Base-by-base conservation (phyloP, 2,797 vertebrate species). In the Phoxinus dragarum region DNA sequence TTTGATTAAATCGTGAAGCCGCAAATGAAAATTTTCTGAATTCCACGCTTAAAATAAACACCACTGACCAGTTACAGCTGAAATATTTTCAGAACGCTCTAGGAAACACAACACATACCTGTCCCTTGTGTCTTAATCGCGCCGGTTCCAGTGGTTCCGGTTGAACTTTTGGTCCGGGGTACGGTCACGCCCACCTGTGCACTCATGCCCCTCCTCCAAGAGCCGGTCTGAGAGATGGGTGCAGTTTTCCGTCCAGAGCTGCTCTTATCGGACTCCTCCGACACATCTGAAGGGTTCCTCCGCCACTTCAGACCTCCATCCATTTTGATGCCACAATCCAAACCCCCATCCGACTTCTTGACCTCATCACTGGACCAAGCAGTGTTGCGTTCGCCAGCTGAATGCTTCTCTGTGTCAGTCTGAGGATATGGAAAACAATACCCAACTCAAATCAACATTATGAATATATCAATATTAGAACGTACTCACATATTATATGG, bases 131-230 rank as follows among this genome's bases (percentile, higher is more conserved):
- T 95, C 94, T 98, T 99, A 90, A 96, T 91, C 0, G 93, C 72
- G 34, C 93, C 91, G 0, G 94, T 90, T 23, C 94, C 93, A 0
- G 95, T 89, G 81, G 95, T 91, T 5, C 95, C 90, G 1, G 91
- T 85, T 44, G 88, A 89, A 78, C 96, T 93, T 93, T 99, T 99
- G 0, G 97, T 97, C 84, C 97, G 94, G 0, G 98, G 98, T 64
- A 96, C 87, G 2, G 98, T 98, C 92, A 99, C 96, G 92, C 98
- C 98, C 91, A 99, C 97, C 93, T 99, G 98, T 49, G 98, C 94
- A 0, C 95, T 98, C 98, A 98, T 97, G 92, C 98, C 98, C 75
- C 97, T 93, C 90, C 97, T 95, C 98, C 98, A 99, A 2, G 98
- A 99, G 86, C 97, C 98, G 0, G 98, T 99, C 93, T 98, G 97